Base-by-base conservation (phyloP, 2,888 invertebrate species). In the Bombylius discolor region DNA sequence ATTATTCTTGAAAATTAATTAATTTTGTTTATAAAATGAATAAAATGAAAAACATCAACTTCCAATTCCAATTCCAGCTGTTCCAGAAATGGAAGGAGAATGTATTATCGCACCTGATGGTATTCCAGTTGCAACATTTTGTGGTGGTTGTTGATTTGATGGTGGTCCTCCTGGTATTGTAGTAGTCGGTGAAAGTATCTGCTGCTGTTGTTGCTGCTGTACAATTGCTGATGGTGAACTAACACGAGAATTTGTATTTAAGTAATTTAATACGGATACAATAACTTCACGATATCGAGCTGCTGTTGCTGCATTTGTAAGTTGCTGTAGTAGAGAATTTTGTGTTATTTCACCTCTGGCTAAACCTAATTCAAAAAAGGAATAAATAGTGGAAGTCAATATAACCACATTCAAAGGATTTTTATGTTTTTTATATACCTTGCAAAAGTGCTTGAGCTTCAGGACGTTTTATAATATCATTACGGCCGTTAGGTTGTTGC, bases 371-470 rank as follows among this genome's bases (percentile, higher is more conserved):
- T 71, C 42, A 69, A 48, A 13, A 8, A 34, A 49, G 42, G n/a
- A 47, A 34, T n/a, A 55, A 52, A 58, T 42, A 9, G 13, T 23
- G 13, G 23, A 23, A 23, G 23, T 23, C 23, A 23, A 23, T 23
- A 2, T 23, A 23, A 23, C 3, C 23, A 23, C 1, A 23, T 23
- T 23, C 23, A 23, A 23, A 23, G 1, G 23, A 23, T 23, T 23
- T 23, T 23, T 23, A 23, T 23, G 3, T 23, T 23, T 23, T 23
- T 3, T 23, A 23, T 49, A 56, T 32, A 85, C 85, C 85, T 72
- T 86, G 84, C 62, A 89, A 78, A 58, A 89, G 82, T 51, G 86
- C 85, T 70, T 86, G 85, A 13, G 86, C 85, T 68, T 88, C 88
- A 0, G 86, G 86, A 60, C 86, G 73, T 69, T 82, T 84, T 57